Conservation (phyloP, 2,113 vertebrate species). For the Thamnaconus septentrionalis region DNA sequence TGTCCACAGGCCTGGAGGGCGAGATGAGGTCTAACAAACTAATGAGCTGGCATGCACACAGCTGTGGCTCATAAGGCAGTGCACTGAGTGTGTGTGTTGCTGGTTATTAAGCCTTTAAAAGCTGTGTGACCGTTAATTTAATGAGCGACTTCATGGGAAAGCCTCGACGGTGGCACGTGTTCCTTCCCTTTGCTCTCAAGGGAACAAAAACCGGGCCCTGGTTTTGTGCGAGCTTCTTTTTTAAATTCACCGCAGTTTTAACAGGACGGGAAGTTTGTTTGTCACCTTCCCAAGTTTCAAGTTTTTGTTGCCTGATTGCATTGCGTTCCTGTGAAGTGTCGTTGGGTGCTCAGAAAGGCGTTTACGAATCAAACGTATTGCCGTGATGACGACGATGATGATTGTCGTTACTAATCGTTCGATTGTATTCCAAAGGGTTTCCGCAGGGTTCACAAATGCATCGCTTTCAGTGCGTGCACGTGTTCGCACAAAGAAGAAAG, state of each 20-base stretch:
- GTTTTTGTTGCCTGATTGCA: too few species aligned
- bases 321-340: too few species aligned
- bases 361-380: too few species aligned
- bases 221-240: too few species aligned
- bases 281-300: too few species aligned
- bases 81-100: too few species aligned
- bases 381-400: too few species aligned
- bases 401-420: too few species aligned
- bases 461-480: slow-evolving; percentile 53
- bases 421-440: too few species aligned
- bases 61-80: slow-evolving; percentile 39
- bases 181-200: slow-evolving; percentile 21
- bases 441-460: slow-evolving; percentile 7
- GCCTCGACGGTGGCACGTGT: slow-evolving; percentile 15
- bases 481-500: background rate
- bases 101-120: slow-evolving; percentile 2
- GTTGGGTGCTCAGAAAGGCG: too few species aligned
- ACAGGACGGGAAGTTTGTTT: too few species aligned
- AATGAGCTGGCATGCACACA: slow-evolving; percentile 60
- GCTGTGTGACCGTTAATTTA: slow-evolving; percentile 30
- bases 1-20: slow-evolving; percentile 31
- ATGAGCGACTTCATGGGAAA: slow-evolving; percentile 33
- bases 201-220: background rate
- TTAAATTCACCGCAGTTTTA: too few species aligned
- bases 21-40: slow-evolving; percentile 34